These are phyloP conservation scores for Myoxocephalus aenaeus DNA, from an alignment of 2,797 vertebrate genomes.

Conservation along the genomic window DNA sequence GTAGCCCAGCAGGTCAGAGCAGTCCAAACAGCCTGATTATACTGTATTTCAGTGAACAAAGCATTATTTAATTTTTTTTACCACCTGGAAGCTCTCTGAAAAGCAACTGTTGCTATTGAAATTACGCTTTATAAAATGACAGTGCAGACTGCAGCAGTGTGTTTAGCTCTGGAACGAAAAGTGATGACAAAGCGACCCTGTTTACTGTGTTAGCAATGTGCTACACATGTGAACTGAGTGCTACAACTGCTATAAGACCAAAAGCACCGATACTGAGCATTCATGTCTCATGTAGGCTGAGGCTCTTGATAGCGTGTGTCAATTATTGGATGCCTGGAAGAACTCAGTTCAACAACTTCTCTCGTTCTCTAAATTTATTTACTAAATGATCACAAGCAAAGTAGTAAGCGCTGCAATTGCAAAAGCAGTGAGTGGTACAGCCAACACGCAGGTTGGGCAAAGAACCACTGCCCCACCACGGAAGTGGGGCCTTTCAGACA, in stretches of 20 bases:
- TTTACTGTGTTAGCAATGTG: conserved; percentile 41
- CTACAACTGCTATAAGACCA: not conserved
- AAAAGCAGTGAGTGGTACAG: too few relatives aligned
- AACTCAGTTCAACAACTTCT: too few relatives aligned
- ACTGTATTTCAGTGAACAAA: not conserved
- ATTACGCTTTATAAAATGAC: not conserved
- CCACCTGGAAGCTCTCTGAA: not conserved
- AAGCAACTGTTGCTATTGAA: not conserved
- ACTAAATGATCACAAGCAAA: too few relatives aligned
- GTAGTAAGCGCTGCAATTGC: too few relatives aligned
- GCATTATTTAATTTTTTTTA: not conserved
- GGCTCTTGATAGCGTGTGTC: too few relatives aligned
- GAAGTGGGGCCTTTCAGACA: too few relatives aligned
- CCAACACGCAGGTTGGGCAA: too few relatives aligned
- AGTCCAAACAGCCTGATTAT: not conserved
- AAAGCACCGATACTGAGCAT: not conserved
- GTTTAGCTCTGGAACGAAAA: conserved; percentile 30
- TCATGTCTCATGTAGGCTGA: not conserved
- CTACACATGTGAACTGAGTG: conserved; percentile 26
- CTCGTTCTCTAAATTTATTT: too few relatives aligned
- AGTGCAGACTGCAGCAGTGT: conserved; percentile 26
- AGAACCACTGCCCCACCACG: too few relatives aligned
- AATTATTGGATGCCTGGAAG: too few relatives aligned
- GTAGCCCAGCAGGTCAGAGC: not conserved
- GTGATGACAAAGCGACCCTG: conserved; percentile 41